Conservation (phyloP, 2,113 vertebrate species). For the Zosterops lateralis region DNA sequence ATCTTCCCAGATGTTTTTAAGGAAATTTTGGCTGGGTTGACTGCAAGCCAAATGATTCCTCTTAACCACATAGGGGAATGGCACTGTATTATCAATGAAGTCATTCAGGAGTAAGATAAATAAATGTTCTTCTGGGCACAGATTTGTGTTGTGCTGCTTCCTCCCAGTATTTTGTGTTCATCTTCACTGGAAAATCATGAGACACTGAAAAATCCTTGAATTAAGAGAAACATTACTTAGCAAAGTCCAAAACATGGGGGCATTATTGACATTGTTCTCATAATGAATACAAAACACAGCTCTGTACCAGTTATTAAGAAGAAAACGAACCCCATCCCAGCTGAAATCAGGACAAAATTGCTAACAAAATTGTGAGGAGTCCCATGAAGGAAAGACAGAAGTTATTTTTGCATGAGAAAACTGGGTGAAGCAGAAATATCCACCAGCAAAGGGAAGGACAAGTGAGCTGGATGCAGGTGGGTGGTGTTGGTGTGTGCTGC, state of each 20-base stretch:
- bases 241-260: neutral
- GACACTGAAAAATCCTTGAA: neutral
- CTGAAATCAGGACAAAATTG: neutral
- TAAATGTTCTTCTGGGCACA: neutral
- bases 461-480: neutral
- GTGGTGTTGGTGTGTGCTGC: accelerated
- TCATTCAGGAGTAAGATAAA: neutral
- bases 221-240: neutral
- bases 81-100: neutral
- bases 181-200: neutral
- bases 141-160: neutral
- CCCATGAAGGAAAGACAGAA: neutral
- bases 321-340: neutral
- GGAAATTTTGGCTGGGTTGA: neutral
- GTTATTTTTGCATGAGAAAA: neutral
- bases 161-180: neutral
- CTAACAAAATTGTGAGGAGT: accelerated
- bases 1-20: neutral
- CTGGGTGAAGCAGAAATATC: neutral
- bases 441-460: accelerated
- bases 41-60: neutral
- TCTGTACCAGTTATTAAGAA: neutral
- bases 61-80: neutral
- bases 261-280: neutral
- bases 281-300: neutral